phyloP scores from a whole-genome alignment of 2,888 invertebrate genomes.

The Shargacucullia verbasci region DNA sequence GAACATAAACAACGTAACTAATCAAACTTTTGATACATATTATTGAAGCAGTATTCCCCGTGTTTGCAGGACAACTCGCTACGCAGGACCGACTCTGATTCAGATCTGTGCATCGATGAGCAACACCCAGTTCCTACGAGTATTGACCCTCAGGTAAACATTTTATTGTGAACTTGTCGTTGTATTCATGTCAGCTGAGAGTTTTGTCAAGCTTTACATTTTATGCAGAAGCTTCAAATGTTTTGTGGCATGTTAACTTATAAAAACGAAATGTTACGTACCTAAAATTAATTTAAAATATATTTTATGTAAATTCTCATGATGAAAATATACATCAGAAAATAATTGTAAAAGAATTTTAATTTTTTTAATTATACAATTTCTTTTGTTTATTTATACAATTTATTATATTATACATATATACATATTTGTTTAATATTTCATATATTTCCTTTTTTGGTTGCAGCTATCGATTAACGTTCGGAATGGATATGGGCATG shows the following conservation, averaged over 20 bases:
- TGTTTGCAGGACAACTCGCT: slow-evolving; percentile 90
- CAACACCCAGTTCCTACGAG: slow-evolving; percentile 78
- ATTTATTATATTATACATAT: slow-evolving; percentile 33
- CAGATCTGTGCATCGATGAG: slow-evolving; percentile 96
- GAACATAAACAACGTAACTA: not conserved
- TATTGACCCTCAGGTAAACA: slow-evolving; percentile 84
- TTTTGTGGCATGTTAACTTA: slow-evolving; percentile 26
- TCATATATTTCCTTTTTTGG: slow-evolving; percentile 76
- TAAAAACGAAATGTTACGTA: slow-evolving; percentile 6
- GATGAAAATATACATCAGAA: not conserved
- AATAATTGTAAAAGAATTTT: slow-evolving; percentile 8
- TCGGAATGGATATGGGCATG: slow-evolving; percentile 88
- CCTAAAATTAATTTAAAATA: too few species aligned
- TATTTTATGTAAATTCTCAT: too few species aligned
- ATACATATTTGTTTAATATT: slow-evolving; percentile 53
- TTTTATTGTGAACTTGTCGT: slow-evolving; percentile 15
- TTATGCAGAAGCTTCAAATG: slow-evolving; percentile 24
- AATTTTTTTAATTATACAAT: slow-evolving; percentile 8
- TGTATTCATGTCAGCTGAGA: slow-evolving; percentile 2
- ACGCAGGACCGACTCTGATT: slow-evolving; percentile 94
- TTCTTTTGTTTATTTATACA: slow-evolving; percentile 35
- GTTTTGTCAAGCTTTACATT: slow-evolving; percentile 25
- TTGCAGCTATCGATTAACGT: slow-evolving; percentile 87
- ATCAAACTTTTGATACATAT: not conserved
- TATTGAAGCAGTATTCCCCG: slow-evolving; percentile 8